Base-by-base conservation (phyloP, 1,140 invertebrate species). In the Bicyclus anynana region DNA sequence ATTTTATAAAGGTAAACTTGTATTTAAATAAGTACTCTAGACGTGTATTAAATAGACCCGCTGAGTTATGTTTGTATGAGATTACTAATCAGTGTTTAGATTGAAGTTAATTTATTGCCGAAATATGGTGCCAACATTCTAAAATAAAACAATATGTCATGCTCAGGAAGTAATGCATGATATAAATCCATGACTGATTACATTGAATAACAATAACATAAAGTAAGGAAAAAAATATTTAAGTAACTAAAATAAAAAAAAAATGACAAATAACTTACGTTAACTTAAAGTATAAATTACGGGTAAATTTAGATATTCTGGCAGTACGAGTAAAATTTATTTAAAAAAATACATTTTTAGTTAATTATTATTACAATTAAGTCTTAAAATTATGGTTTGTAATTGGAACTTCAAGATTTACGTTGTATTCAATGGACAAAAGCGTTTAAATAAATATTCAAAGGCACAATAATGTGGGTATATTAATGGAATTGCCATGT, bases 401-500 rank as follows among this genome's bases (percentile, higher is more conserved):
- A 33, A 38, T 16, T 1, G n/a, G 5, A 1, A 38, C 37, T 16
- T 7, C 16, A 38, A 14, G 5, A 47, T 26, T 47, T 47, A 12
- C 16, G 20, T 4, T 27, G 27, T 26, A 20, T 47, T 44, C 17
- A 20, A 44, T 26, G 17, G 46, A 52, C 42, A 52, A 52, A 52
- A 37, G 29, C n/a, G 5, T 37, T 52, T 58, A 58, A 58, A 58
- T 52, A 52, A 46, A 52, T 44, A 58, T 52, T 52, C 17, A 59
- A 52, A 52, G 38, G 40, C 33, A 52, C 52, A 59, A 65, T 62
- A 69, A 62, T 59, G 56, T 56, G 54, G 51, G 56, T 62, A 62
- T 53, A 67, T 59, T 69, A 70, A 70, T 70, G 67, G 64, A 62
- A 59, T 66, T 56, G 58, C 60, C 35, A 67, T 67, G 64, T 67